These are phyloP conservation scores for Stichodactyla mertensii DNA, from an alignment of 64 coral and sea anemone genomes.

Conservation along the genomic window DNA sequence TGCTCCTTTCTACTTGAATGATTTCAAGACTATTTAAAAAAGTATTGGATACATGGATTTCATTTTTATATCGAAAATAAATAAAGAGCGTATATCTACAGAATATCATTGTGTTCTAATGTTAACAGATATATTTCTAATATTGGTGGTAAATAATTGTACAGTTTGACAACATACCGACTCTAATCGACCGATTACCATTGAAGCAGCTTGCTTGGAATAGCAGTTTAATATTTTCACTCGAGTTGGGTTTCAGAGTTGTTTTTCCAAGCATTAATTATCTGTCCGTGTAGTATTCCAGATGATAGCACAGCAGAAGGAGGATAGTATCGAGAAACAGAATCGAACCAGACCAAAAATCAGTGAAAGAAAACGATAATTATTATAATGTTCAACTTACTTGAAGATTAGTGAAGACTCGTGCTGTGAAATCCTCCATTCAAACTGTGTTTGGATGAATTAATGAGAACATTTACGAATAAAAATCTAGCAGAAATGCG, in stretches of 20 bases:
- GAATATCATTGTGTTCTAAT: background rate
- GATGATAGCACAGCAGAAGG: background rate
- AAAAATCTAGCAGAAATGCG: background rate
- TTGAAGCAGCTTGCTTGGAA: background rate
- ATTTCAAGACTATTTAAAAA: background rate
- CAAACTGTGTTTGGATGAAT: background rate
- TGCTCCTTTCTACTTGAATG: background rate
- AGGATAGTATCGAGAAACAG: background rate
- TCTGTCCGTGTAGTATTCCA: background rate
- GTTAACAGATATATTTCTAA: background rate
- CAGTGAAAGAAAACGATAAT: background rate
- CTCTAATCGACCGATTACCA: background rate
- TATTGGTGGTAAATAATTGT: background rate
- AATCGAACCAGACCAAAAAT: background rate
- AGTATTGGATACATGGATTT: background rate
- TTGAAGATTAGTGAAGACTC: background rate
- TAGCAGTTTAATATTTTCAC: background rate
- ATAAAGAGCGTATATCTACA: background rate
- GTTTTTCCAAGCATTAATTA: background rate
- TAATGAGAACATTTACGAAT: background rate
- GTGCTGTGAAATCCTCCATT: slow-evolving; percentile 12
- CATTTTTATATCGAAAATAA: background rate
- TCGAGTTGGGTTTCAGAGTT: background rate
- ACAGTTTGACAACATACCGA: background rate
- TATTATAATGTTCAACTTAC: slow-evolving; percentile 18